Evolutionary conservation across 2,888 invertebrate genomes (phyloP), one percentile per base, ranked within the genome.

Genomic region (Heliothis peltigera): DNA sequence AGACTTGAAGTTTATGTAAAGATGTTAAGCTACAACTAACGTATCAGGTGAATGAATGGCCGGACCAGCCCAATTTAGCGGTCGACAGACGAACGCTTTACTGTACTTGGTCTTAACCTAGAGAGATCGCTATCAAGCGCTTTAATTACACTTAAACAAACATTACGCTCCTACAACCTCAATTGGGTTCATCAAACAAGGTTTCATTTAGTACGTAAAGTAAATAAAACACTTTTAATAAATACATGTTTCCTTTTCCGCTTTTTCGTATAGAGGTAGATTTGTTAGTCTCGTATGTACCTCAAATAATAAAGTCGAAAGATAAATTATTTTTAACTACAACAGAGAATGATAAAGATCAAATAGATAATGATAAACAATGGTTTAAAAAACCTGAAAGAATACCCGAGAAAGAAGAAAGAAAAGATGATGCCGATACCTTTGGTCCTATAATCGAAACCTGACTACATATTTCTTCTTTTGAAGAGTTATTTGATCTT

Each of bases 101-200:
- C 84, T 83, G 87, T 85, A 84, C 86, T 87, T 84, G 88, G 84
- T 87, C 85, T 88, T 92, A 91, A 92, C 93, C 93, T 92, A 93
- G 90, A 92, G 91, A 93, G 92, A 92, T 92, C 64, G 39, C 18
- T 81, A 92, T 92, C 91, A 74, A 78, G 70, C 79, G 82, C 73
- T 79, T 85, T 90, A 91, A 91, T 91, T 90, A 89, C 84, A 86
- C 86, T 84, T 85, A 84, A 87, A 82, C 81, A 81, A 79, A 79
- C 78, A 81, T 84, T 84, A 84, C 79, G 82, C 79, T 83, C 76
- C 73, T 75, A 81, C 81, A 87, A 84, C 88, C 88, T 88, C 85
- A 87, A 85, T 84, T 82, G 84, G 77, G 87, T 87, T 85, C 84
- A 84, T 82, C 75, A 77, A 82, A 84, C 86, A 89, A 88, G 86